Conservation (phyloP, 2,797 vertebrate species). For the Helarctos malayanus region DNA sequence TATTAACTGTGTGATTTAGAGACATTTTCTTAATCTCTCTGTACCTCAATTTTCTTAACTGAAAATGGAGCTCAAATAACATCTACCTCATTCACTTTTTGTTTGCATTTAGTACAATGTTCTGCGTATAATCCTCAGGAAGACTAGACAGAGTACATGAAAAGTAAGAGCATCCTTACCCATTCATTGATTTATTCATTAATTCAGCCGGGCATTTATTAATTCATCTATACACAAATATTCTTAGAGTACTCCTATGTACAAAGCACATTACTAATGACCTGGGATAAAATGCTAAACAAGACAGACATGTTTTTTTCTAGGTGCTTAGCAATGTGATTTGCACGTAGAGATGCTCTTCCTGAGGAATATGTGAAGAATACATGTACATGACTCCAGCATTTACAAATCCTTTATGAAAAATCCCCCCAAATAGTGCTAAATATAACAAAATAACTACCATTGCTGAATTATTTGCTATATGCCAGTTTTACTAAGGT, state of each 20-base stretch:
- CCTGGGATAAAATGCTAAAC: neutral
- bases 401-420: neutral
- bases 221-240: neutral
- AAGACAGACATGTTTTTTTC: neutral
- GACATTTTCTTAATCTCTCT: neutral
- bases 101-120: neutral
- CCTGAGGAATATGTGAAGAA: neutral
- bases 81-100: neutral
- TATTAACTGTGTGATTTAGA: neutral
- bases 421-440: neutral
- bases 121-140: neutral
- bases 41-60: neutral
- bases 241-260: neutral
- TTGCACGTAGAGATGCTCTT: neutral
- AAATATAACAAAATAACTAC: neutral
- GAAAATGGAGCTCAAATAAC: neutral
- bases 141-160: neutral
- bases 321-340: neutral
- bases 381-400: neutral
- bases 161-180: neutral
- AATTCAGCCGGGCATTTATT: neutral
- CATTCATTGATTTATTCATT: neutral
- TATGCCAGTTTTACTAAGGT: neutral
- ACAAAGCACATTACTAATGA: neutral
- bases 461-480: neutral